These are phyloP conservation scores for Calliphora vicina DNA, from an alignment of 1,140 invertebrate genomes.

Conservation along the genomic window DNA sequence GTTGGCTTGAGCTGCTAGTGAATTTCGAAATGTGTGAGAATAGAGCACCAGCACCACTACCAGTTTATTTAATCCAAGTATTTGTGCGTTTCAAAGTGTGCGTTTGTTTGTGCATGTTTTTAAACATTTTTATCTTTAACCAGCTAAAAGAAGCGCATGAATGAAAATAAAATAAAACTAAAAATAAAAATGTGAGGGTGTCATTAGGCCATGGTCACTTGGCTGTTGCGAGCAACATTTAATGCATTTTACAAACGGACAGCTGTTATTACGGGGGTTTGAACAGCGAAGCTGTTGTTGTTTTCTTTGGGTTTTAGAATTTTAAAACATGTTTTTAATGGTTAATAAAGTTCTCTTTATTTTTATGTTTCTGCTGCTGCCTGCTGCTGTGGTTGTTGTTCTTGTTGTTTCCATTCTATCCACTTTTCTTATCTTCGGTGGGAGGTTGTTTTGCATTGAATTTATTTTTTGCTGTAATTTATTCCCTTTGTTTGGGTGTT, in stretches of 20 bases:
- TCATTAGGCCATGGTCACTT: constrained; percentile 15
- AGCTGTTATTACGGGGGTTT: background rate
- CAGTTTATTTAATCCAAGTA: background rate
- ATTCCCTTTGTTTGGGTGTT: background rate
- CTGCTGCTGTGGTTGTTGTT: background rate
- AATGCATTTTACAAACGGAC: constrained; percentile 1
- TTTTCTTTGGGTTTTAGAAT: background rate
- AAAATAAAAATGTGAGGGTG: background rate
- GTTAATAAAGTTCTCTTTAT: constrained; percentile 8
- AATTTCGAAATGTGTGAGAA: too few species aligned
- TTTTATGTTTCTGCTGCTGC: background rate
- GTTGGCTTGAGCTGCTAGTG: too few species aligned
- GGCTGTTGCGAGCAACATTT: background rate
- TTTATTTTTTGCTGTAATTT: background rate
- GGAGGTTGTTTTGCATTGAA: background rate
- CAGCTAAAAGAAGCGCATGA: background rate
- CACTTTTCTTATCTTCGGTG: background rate
- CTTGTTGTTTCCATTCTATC: background rate
- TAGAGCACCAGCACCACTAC: too few species aligned
- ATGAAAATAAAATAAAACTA: background rate
- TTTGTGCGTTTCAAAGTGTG: background rate
- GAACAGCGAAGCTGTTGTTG: background rate
- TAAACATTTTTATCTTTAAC: background rate
- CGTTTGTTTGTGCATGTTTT: background rate
- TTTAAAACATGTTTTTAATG: constrained; percentile 11